These are phyloP conservation scores for Drosophila biarmipes DNA, from an alignment of 1,140 invertebrate species.

Conservation along the genomic window DNA sequence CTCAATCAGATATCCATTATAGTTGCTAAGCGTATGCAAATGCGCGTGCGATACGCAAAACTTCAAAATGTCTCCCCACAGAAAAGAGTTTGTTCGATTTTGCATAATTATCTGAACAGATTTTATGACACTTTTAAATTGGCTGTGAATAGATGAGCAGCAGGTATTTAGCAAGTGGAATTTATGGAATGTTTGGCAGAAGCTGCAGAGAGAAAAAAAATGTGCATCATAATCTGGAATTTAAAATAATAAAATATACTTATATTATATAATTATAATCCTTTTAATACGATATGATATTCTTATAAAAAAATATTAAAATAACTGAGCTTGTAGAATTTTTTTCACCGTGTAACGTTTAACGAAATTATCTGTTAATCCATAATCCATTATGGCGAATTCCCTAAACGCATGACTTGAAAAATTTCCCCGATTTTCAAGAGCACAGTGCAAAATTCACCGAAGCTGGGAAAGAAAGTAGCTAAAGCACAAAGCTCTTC, in stretches of 20 bases:
- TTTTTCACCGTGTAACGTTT: background rate
- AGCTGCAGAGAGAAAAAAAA: background rate
- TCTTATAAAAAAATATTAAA: background rate
- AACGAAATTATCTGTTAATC: background rate
- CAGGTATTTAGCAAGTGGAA: constrained; percentile 16
- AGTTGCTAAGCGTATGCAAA: constrained; percentile 55
- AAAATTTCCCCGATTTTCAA: constrained; percentile 70
- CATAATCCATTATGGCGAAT: background rate
- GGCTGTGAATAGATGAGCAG: constrained; percentile 16
- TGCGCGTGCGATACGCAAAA: constrained; percentile 32
- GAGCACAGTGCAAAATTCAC: constrained; percentile 53
- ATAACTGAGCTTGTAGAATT: no score
- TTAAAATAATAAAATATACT: background rate
- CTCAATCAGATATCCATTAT: constrained; percentile 59
- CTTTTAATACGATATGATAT: no score
- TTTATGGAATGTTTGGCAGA: constrained; percentile 15
- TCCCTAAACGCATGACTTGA: background rate
- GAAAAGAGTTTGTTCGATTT: constrained; percentile 14
- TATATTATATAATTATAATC: no score
- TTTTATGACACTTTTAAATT: constrained; percentile 24
- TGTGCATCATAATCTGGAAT: no score
- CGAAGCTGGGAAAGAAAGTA: constrained; percentile 55
- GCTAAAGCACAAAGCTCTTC: constrained; percentile 28
- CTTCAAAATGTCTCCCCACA: constrained; percentile 1
- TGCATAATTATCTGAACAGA: constrained; percentile 38